Evolutionary conservation across 2,888 invertebrate species (phyloP).

Genomic region (Agrochola circellaris): DNA sequence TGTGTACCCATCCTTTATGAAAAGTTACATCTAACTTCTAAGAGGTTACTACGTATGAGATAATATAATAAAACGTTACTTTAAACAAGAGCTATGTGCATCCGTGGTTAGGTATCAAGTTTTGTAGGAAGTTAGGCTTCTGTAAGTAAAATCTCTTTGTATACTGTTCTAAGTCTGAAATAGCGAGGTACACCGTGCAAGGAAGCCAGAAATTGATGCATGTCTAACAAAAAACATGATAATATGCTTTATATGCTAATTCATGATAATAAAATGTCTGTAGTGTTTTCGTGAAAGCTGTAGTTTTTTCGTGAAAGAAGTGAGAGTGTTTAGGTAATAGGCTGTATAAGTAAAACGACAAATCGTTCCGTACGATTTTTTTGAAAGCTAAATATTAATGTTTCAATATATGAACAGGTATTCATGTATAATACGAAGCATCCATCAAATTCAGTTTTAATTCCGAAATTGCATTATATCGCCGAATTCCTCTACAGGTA

Average conservation of each 20-base stretch:
- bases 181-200: constrained; percentile 13
- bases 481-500: not conserved
- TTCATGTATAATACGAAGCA: not conserved
- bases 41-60: not conserved
- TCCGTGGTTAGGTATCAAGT: not conserved
- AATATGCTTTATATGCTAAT: constrained; percentile 15
- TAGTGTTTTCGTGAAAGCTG: not conserved
- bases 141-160: not conserved
- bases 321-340: not conserved
- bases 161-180: constrained; percentile 10
- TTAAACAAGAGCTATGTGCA: not conserved
- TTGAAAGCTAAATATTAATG: not conserved
- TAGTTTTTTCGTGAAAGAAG: not conserved
- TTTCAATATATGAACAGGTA: not conserved
- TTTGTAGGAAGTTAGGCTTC: constrained; percentile 17
- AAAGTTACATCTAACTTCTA: not conserved
- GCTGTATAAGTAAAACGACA: not conserved
- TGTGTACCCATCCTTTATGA: too few species aligned
- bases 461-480: not conserved
- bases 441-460: not conserved
- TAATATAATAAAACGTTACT: not conserved
- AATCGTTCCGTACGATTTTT: not conserved
- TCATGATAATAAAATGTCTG: not conserved
- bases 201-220: constrained; percentile 11
- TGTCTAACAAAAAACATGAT: constrained; percentile 6